phyloP scores from a whole-genome alignment of 2,113 vertebrate species.

The Semnopithecus entellus region DNA sequence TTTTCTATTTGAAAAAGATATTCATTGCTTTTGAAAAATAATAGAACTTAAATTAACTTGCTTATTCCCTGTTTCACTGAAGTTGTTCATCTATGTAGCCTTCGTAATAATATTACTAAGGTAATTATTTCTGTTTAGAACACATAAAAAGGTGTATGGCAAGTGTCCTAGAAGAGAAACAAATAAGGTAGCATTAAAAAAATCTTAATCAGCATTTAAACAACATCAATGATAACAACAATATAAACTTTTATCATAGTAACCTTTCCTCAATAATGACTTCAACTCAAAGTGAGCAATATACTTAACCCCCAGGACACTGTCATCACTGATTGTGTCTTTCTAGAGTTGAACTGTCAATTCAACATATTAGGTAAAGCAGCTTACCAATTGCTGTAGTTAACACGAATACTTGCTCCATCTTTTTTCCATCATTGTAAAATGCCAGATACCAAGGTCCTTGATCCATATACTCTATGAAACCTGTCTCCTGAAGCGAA shows the following conservation, averaged over 20 bases:
- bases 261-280: constrained; percentile 15
- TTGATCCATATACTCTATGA: constrained; percentile 98
- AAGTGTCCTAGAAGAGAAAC: constrained; percentile 10
- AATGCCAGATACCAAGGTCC: constrained; percentile 97
- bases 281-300: constrained; percentile 32
- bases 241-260: constrained; percentile 17
- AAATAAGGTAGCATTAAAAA: constrained; percentile 24
- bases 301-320: neutral
- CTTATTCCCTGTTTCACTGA: constrained; percentile 17
- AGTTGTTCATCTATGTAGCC: neutral
- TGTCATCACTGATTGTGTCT: constrained; percentile 10
- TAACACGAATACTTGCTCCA: constrained; percentile 94
- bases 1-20: constrained; percentile 33
- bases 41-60: constrained; percentile 12
- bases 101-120: constrained; percentile 8
- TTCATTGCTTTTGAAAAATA: constrained; percentile 2
- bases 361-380: neutral
- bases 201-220: constrained; percentile 12
- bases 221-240: constrained; percentile 9
- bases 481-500: constrained; percentile 94
- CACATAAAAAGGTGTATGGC: neutral
- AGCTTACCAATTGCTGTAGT: constrained; percentile 95
- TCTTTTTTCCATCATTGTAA: constrained; percentile 97
- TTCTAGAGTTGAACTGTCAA: constrained; percentile 39
- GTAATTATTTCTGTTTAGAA: constrained; percentile 29